Base-by-base conservation (phyloP, 1,140 invertebrate genomes). In the Elysia chlorotica region DNA sequence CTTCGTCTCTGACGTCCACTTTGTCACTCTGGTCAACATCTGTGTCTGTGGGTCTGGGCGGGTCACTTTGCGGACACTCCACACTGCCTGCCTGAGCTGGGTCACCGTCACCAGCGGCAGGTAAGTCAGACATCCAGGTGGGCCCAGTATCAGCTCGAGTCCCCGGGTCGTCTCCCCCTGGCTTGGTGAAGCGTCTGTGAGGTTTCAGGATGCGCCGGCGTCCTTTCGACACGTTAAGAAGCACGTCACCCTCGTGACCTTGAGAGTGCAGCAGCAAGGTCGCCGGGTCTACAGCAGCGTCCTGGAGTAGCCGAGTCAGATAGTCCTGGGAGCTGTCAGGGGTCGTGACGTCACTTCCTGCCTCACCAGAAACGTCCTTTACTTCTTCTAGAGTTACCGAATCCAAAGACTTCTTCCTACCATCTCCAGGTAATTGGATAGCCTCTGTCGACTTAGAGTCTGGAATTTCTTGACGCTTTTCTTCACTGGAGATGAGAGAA, bases 191-290 rank as follows among this genome's bases (percentile, higher is more conserved):
- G 5, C 63, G 19, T 65, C 63, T n/a, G 28, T 38, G 37, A 21
- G 63, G 63, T 41, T 65, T 65, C 23, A 65, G 37, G 17, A 65
- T 65, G 17, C 63, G 63, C 30, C 59, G 19, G 17, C 37, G 59
- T 35, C 59, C 59, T 2, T 21, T 35, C 2, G 59, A 35, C 19
- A 35, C 33, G 19, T 35, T 62, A 35, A 35, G 33, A 31, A 62
- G 59, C 31, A 62, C 21, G 10, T 35, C 4, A 2, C 59, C 59
- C 4, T 35, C 59, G 31, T 17, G 37, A n/a, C 37, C 59, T 35
- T 62, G 31, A n/a, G 59, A 62, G 37, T 62, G 59, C 2, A 62
- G n/a, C n/a, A n/a, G n/a, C n/a, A n/a, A n/a, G n/a, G n/a, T n/a
- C n/a, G n/a, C n/a, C n/a, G n/a, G n/a, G n/a, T n/a, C n/a, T n/a